Base-by-base conservation (phyloP, 2,888 invertebrate species). In the Eristalis pertinax region DNA sequence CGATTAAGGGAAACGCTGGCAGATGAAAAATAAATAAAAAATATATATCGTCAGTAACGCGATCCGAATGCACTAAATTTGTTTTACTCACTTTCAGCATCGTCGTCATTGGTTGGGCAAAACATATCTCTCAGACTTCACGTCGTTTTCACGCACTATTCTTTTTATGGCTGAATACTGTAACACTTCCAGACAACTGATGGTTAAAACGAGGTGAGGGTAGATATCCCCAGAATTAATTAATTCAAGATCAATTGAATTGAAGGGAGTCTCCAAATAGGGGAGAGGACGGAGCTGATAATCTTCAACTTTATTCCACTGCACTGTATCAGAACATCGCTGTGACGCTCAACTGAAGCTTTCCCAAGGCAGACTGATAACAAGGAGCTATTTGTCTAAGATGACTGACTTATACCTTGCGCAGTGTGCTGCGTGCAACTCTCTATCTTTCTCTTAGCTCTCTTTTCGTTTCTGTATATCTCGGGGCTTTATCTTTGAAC, bases 41-140 rank as follows among this genome's bases (percentile, higher is more conserved):
- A 76, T 15, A 83, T 11, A 62, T 4, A 67, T 26, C 60, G 65
- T 29, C 24, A 29, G 75, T 75, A 75, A 84, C 65, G 24, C 43
- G 70, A 84, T 67, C 43, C 22, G n/a, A n/a, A 32, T n/a, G 2
- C 24, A 60, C 24, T 26, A 26, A 56, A 56, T 24, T n/a, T 22
- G 1, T 41, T 5, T 58, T 86, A 81, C 92, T 92, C 90, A 92
- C 92, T 91, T 85, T 92, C 92, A 84, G 92, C 92, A 78, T 91
- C 92, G 86, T 90, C 90, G 70, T 91, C 91, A 89, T 90, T 90
- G 43, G 91, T 89, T 56, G 91, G 90, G 64, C 91, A 90, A 86
- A 91, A 91, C 92, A 92, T 92, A 19, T 50, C 43, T 78, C 32
- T 62, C 41, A 7, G 24, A 38, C 19, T 26, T 50, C n/a, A 7